Conservation (phyloP, 2,113 vertebrate species). For the Dasypus novemcinctus region DNA sequence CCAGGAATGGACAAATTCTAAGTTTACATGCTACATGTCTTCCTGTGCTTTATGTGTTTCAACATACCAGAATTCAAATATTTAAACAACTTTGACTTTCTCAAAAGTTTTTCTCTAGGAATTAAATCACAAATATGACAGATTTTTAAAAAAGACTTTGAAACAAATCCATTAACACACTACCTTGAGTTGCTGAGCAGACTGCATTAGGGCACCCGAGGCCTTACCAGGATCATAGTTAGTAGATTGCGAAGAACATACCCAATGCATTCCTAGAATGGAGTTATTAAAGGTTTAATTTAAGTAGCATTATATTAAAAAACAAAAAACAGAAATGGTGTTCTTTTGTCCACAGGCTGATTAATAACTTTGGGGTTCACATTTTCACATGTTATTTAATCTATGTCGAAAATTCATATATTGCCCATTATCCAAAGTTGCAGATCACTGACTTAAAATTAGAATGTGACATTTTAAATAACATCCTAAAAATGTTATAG, state of each 20-base stretch:
- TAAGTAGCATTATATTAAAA: background rate
- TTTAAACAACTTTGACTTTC: background rate
- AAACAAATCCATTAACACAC: background rate
- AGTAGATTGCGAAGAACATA: background rate
- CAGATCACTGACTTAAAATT: slow-evolving; percentile 63
- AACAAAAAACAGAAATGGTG: background rate
- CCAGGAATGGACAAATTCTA: background rate
- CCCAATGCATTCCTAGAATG: background rate
- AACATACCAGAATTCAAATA: background rate
- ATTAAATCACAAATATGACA: background rate
- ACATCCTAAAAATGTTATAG: slow-evolving; percentile 10
- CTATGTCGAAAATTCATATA: background rate
- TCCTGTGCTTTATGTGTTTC: background rate
- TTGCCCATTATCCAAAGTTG: slow-evolving; percentile 56
- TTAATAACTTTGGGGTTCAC: slow-evolving; percentile 2
- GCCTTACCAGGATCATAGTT: background rate
- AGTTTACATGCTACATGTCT: background rate
- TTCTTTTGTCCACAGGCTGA: slow-evolving; percentile 14
- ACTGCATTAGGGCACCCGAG: background rate
- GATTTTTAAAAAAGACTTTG: slow-evolving; percentile 5
- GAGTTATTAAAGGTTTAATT: background rate
- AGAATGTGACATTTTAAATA: slow-evolving; percentile 68
- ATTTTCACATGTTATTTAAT: slow-evolving; percentile 57
- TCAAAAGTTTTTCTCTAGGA: slow-evolving; percentile 9
- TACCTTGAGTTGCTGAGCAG: slow-evolving; percentile 17